Base-by-base conservation (phyloP, 2,797 vertebrate species). In the Taenioides sp. region DNA sequence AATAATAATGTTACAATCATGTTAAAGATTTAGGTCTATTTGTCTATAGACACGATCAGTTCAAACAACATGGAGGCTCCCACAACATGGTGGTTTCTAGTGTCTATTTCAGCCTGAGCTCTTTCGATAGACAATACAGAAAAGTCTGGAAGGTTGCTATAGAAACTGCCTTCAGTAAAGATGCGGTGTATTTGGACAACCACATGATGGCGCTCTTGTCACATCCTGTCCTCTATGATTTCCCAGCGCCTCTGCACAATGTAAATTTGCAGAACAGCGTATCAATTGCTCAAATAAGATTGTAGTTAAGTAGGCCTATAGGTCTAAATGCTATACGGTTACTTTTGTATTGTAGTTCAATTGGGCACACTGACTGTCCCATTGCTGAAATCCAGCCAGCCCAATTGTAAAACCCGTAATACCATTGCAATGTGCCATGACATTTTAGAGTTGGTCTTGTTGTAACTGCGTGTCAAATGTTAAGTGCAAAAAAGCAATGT, bases 121-220 rank as follows among this genome's bases (percentile, higher is more conserved):
- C 74, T 79, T 47, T 76, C 76, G 75, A 69, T 81, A 86, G 79
- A 88, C 83, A 17, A 84, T 62, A 81, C 91, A 85, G 93, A 94
- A 93, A 85, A 87, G 92, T 91, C 95, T 94, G 86, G 92, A 92
- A 92, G 93, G 95, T 97, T 98, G 96, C 95, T 95, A 97, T 92
- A 90, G 96, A 95, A 97, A 97, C 96, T 85, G 88, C 92, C 91
- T 93, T 93, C 71, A 64, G 47, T 10, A 27, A 40, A 7, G 61
- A 0, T 52, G 82, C 76, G 72, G 67, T 67, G 88, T 71, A 84
- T 59, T 73, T 10, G 66, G 75, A 47, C 61, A 70, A 75, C 91
- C 94, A 87, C 85, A 73, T 77, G 69, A 90, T 71, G 88, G 91
- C 92, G 92, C 90, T 84, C 18, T 69, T 78, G 86, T 84, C 76